These are phyloP conservation scores for Trissolcus basalis DNA, from an alignment of 1,140 invertebrate genomes.

Conservation along the genomic window DNA sequence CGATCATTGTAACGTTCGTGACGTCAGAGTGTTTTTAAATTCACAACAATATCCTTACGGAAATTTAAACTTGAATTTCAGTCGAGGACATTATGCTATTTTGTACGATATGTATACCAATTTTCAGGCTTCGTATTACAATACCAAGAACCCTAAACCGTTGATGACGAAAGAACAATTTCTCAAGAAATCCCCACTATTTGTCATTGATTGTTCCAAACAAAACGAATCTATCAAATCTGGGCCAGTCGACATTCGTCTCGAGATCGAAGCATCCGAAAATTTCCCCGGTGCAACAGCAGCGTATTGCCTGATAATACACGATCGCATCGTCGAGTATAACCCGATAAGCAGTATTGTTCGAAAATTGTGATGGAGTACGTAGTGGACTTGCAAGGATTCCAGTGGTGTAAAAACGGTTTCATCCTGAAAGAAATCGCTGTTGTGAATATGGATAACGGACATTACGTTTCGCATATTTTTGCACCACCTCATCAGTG, in stretches of 20 bases:
- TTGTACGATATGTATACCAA: conserved; percentile 62
- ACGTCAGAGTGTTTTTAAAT: conserved; percentile 65
- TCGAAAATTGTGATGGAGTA: conserved; percentile 4
- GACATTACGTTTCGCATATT: too few relatives aligned
- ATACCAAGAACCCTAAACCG: conserved; percentile 16
- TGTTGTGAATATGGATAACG: too few relatives aligned
- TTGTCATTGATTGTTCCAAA: conserved; percentile 13
- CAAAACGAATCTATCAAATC: not conserved
- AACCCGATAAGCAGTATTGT: not conserved
- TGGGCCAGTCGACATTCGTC: conserved; percentile 1
- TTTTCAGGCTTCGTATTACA: conserved; percentile 63
- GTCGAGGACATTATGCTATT: conserved; percentile 50
- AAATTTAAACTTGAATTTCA: conserved; percentile 61
- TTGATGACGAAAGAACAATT: not conserved
- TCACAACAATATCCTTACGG: conserved; percentile 63
- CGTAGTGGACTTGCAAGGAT: not conserved
- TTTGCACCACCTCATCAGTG: too few relatives aligned
- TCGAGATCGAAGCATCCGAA: not conserved
- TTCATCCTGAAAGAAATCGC: too few relatives aligned
- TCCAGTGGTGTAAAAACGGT: too few relatives aligned
- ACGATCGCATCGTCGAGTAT: conserved; percentile 1
- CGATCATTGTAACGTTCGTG: conserved; percentile 35
- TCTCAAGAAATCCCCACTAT: not conserved
- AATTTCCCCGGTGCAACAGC: not conserved
- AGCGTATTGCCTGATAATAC: conserved; percentile 2